Percentiles rank a stretch among this genome's conserved stretches.
These are phyloP conservation scores for Amorpha juglandis DNA, from an alignment of 2,888 invertebrate genomes.

Conservation along the genomic window DNA sequence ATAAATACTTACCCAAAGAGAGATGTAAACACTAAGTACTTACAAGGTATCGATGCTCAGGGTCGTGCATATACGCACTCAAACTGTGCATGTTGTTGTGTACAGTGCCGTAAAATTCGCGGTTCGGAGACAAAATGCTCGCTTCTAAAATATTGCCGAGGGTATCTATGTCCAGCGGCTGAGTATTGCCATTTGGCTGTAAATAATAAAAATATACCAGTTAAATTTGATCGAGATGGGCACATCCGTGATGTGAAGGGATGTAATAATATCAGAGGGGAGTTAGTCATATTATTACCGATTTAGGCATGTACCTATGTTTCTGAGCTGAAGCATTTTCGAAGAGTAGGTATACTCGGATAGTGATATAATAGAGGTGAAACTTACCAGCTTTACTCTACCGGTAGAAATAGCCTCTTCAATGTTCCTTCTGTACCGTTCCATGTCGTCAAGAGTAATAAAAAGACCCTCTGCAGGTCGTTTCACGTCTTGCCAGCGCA, in stretches of 20 bases:
- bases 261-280: too few species aligned
- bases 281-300: too few species aligned
- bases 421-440: conserved; percentile 90
- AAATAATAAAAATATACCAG: conserved; percentile 33
- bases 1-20: too few species aligned
- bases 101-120: conserved; percentile 87
- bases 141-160: conserved; percentile 90
- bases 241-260: background rate
- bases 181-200: conserved; percentile 77
- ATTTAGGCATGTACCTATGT: too few species aligned
- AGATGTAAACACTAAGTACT: too few species aligned
- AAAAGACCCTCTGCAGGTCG: conserved; percentile 86
- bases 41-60: conserved; percentile 88
- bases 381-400: conserved; percentile 80
- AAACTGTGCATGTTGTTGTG: conserved; percentile 91
- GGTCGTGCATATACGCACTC: conserved; percentile 89
- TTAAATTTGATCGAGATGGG: too few species aligned
- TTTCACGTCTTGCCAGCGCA: conserved; percentile 86
- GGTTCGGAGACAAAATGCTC: conserved; percentile 86
- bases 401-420: conserved; percentile 90
- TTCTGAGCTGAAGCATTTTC: too few species aligned
- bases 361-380: background rate
- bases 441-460: conserved; percentile 87
- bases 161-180: conserved; percentile 85
- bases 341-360: too few species aligned